Conservation (phyloP, 2,113 vertebrate genomes). For the Chroicocephalus ridibundus region DNA sequence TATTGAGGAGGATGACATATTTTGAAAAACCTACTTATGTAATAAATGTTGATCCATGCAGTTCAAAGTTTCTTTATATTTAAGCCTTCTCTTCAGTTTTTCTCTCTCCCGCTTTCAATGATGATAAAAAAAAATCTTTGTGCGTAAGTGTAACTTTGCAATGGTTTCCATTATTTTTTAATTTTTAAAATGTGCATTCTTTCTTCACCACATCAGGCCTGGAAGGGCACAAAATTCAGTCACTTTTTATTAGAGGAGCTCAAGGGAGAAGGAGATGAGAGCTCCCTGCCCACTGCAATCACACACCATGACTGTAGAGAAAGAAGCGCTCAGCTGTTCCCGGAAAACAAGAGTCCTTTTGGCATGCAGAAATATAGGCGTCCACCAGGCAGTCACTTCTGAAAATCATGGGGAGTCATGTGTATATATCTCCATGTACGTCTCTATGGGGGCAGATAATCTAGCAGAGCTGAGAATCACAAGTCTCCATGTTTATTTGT, state of each 20-base stretch:
- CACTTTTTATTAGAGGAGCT: not conserved
- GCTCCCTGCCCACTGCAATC: not conserved
- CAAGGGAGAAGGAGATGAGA: not conserved
- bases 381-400: not conserved
- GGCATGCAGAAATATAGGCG: not conserved
- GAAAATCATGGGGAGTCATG: not conserved
- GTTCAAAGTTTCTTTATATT: conserved; percentile 5
- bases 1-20: not conserved
- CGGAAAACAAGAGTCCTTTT: not conserved
- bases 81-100: not conserved
- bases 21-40: conserved; percentile 11
- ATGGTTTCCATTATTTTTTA: not conserved
- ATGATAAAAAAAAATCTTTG: not conserved
- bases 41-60: not conserved
- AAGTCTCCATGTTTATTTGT: not conserved
- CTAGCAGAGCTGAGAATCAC: not conserved
- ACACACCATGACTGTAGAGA: not conserved
- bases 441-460: not conserved
- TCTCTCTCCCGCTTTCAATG: not conserved
- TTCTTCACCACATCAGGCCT: not conserved
- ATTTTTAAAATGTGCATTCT: not conserved
- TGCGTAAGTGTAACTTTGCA: not conserved
- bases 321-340: not conserved
- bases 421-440: not conserved
- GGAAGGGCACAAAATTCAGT: not conserved